phyloP scores from a whole-genome alignment of 2,797 vertebrate genomes.

The Ispidina lecontei region DNA sequence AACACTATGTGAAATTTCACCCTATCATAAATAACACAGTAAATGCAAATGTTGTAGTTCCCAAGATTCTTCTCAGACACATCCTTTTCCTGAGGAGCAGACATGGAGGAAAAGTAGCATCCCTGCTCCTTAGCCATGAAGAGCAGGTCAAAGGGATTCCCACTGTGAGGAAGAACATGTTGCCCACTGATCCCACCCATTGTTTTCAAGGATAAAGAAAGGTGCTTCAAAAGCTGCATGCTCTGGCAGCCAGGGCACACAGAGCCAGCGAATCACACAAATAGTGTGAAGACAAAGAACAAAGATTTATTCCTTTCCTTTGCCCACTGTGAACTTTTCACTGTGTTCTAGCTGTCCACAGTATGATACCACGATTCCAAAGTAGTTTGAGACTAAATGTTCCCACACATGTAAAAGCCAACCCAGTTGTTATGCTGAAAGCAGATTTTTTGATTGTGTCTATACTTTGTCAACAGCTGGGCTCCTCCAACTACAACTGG shows the following conservation, averaged over 20 bases:
- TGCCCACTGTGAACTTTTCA: not conserved
- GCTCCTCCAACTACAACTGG: not conserved
- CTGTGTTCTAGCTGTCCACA: not conserved
- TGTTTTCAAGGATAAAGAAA: not conserved
- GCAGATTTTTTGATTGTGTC: not conserved
- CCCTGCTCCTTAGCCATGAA: not conserved
- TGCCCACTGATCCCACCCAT: not conserved
- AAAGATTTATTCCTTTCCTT: not conserved
- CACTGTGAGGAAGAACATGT: accelerated
- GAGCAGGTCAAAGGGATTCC: not conserved
- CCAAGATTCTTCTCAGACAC: not conserved
- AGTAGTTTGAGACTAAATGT: not conserved
- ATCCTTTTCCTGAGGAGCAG: not conserved
- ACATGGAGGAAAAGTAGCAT: accelerated
- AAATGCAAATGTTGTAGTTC: not conserved
- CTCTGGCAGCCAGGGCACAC: not conserved
- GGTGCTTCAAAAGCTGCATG: not conserved
- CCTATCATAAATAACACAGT: constrained; percentile 19
- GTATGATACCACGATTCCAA: accelerated
- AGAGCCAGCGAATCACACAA: not conserved
- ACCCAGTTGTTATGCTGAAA: not conserved
- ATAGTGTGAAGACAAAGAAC: not conserved
- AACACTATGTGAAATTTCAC: constrained; percentile 46
- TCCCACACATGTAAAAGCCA: not conserved
- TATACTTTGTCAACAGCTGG: not conserved